These are phyloP conservation scores for Sminthurinus signatus DNA, from an alignment of 1,140 invertebrate species.

Conservation along the genomic window DNA sequence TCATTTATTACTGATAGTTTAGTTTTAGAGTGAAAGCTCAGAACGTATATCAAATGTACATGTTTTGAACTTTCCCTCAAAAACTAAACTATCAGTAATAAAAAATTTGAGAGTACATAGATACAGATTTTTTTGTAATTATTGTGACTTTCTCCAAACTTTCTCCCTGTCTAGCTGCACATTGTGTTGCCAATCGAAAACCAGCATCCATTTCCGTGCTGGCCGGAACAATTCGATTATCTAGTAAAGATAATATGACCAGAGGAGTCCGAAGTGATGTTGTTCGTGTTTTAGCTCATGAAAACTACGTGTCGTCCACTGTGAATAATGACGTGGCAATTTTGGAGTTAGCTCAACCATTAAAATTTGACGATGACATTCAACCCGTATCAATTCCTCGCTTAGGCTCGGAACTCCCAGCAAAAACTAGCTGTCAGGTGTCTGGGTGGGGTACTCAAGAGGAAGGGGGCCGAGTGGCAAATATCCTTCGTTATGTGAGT, in stretches of 20 bases:
- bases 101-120: neutral
- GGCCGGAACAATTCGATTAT: neutral
- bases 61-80: neutral
- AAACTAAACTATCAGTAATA: neutral
- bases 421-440: neutral
- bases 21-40: too few species aligned
- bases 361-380: neutral
- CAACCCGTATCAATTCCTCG: neutral
- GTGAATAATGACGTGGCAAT: constrained; percentile 25
- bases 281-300: neutral
- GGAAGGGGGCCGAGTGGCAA: constrained; percentile 55
- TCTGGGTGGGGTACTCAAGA: constrained; percentile 50
- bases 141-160: neutral
- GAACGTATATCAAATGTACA: too few species aligned
- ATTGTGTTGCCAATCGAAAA: neutral
- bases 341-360: neutral
- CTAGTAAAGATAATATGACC: neutral
- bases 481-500: constrained; percentile 52
- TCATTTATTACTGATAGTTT: neutral
- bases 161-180: neutral
- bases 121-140: constrained; percentile 1
- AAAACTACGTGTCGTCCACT: constrained; percentile 9
- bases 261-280: neutral
- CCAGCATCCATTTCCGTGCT: neutral
- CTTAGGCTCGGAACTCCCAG: neutral